Evolutionary conservation across 2,113 vertebrate species (phyloP).

Genomic region (Sander vitreus): DNA sequence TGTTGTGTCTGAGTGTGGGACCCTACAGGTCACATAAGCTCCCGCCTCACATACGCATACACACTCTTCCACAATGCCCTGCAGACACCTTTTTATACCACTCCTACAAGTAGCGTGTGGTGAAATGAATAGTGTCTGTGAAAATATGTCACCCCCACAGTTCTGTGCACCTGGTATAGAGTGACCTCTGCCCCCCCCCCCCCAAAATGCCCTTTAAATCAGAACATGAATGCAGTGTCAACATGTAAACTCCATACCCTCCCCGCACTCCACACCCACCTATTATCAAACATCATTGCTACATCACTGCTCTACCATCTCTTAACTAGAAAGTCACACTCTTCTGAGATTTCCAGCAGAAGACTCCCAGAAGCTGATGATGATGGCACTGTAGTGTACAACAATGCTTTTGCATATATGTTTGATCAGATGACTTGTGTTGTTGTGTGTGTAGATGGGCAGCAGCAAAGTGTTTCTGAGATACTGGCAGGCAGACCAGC

Average conservation of each 20-base stretch:
- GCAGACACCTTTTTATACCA: conserved; percentile 53
- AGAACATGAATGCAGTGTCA: conserved; percentile 53
- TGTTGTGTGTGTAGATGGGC: conserved; percentile 86
- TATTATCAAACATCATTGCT: conserved; percentile 57
- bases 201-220: conserved; percentile 18
- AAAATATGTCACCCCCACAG: conserved; percentile 44
- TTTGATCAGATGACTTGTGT: conserved; percentile 20
- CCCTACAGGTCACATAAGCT: conserved; percentile 71
- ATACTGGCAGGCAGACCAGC: conserved; percentile 95
- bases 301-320: conserved; percentile 23
- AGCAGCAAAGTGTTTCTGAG: conserved; percentile 93
- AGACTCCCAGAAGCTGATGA: conserved; percentile 3
- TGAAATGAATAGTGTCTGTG: conserved; percentile 64
- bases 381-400: background rate
- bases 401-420: background rate
- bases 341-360: conserved; percentile 28
- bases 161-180: conserved; percentile 59
- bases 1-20: conserved; percentile 83
- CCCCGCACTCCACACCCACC: conserved; percentile 55
- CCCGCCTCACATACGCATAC: conserved; percentile 58
- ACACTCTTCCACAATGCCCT: conserved; percentile 62
- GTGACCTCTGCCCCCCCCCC: conserved; percentile 39
- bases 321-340: conserved; percentile 32
- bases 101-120: conserved; percentile 54
- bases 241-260: conserved; percentile 46